phyloP scores from a whole-genome alignment of 2,797 vertebrate species.

The Pagetopsis macropterus region DNA sequence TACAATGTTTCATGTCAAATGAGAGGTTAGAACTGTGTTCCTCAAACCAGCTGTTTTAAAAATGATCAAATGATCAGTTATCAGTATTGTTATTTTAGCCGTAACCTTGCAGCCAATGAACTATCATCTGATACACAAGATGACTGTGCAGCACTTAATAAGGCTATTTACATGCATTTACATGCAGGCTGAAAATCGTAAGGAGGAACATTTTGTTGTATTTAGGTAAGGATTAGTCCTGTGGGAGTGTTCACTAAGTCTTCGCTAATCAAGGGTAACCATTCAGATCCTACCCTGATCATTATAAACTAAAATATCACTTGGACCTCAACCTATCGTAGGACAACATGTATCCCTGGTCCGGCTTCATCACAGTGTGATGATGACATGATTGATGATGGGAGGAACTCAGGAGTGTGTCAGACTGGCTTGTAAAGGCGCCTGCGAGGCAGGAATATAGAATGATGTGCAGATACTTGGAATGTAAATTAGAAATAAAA shows the following conservation, averaged over 20 bases:
- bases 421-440: conserved; percentile 43
- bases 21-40: not conserved
- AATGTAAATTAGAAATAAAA: conserved; percentile 62
- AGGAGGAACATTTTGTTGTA: too few relatives aligned
- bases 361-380: conserved; percentile 24
- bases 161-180: not conserved
- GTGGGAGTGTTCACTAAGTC: too few relatives aligned
- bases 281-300: too few relatives aligned
- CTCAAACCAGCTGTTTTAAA: conserved; percentile 13
- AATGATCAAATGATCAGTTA: not conserved
- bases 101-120: conserved; percentile 17
- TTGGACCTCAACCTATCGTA: conserved; percentile 16
- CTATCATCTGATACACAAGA: conserved; percentile 1
- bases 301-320: not conserved
- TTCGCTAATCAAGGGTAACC: too few relatives aligned
- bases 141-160: conserved; percentile 1
- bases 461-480: conserved; percentile 68
- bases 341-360: conserved; percentile 40
- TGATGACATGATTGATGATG: conserved; percentile 5
- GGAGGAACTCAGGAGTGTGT: conserved; percentile 27
- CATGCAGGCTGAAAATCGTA: not conserved
- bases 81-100: not conserved
- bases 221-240: too few relatives aligned
- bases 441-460: conserved; percentile 44
- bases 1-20: not conserved